Evolutionary conservation across 2,113 vertebrate genomes (phyloP).

Genomic region (Prunella fulvescens): DNA sequence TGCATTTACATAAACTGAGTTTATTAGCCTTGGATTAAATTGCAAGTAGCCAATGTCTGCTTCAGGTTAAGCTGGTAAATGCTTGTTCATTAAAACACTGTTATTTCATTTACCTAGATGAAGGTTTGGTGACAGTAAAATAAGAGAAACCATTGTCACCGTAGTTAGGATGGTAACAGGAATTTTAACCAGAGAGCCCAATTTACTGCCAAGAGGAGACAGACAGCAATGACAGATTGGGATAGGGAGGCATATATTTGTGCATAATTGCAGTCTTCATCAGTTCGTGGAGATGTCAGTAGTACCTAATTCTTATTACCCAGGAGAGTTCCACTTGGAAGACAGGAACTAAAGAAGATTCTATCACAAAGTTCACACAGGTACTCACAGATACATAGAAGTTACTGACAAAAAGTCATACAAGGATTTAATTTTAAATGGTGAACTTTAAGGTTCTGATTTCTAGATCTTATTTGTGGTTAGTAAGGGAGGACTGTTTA

Average conservation of each 20-base stretch:
- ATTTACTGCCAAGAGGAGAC: neutral
- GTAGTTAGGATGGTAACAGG: neutral
- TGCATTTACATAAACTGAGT: neutral
- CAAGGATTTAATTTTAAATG: neutral
- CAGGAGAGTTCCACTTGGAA: neutral
- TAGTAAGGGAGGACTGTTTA: neutral
- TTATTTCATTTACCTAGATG: neutral
- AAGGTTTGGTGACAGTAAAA: neutral
- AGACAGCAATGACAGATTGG: neutral
- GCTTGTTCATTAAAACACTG: neutral
- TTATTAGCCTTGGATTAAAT: neutral
- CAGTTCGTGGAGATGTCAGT: neutral
- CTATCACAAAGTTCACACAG: neutral
- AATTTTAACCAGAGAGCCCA: neutral
- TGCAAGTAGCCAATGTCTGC: neutral
- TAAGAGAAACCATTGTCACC: neutral
- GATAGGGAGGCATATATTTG: neutral
- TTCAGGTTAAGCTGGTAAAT: neutral
- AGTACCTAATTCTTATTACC: neutral
- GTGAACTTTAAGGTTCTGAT: neutral
- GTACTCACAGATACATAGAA: neutral
- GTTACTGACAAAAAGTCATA: neutral
- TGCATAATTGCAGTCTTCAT: neutral
- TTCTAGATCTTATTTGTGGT: neutral
- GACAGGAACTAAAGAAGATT: neutral